phyloP scores from a whole-genome alignment of 2,888 invertebrate species.

The Drosophila anomalipes region DNA sequence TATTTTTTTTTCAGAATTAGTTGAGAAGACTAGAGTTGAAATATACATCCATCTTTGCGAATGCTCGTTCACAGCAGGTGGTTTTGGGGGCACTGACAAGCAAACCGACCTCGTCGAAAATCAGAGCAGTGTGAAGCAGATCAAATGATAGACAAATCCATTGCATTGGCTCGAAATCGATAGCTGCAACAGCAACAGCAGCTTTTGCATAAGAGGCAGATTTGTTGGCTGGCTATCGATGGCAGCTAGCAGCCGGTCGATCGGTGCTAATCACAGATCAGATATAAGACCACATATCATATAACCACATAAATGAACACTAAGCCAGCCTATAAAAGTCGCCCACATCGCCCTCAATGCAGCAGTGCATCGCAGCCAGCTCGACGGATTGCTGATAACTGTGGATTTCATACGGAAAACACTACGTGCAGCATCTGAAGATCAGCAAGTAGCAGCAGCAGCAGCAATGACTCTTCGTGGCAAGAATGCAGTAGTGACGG shows the following conservation, averaged over 20 bases:
- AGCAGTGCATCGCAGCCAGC: constrained; percentile 42
- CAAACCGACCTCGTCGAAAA: constrained; percentile 44
- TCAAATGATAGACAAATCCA: constrained; percentile 60
- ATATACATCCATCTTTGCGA: background rate
- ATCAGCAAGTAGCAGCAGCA: background rate
- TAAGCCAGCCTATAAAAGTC: constrained; percentile 49
- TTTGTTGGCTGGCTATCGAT: constrained; percentile 53
- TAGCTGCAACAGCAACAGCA: constrained; percentile 15
- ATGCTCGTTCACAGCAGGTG: background rate
- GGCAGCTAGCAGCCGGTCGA: constrained; percentile 46
- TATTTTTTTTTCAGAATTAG: background rate
- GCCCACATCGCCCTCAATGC: constrained; percentile 3
- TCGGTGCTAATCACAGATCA: constrained; percentile 57
- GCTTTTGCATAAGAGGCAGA: constrained; percentile 65
- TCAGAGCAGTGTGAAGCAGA: constrained; percentile 66
- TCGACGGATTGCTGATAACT: constrained; percentile 23
- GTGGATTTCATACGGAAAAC: constrained; percentile 49
- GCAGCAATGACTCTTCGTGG: constrained; percentile 72
- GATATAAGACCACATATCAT: constrained; percentile 50
- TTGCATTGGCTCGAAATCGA: constrained; percentile 54
- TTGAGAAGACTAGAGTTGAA: background rate
- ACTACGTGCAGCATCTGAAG: constrained; percentile 1
- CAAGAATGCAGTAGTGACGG: constrained; percentile 84
- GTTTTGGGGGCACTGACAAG: background rate
- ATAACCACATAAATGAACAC: constrained; percentile 37